Evolutionary conservation across 1,140 invertebrate species (phyloP), one percentile per base, ranked within the genome.

Genomic region (Tyrophagus putrescentiae): DNA sequence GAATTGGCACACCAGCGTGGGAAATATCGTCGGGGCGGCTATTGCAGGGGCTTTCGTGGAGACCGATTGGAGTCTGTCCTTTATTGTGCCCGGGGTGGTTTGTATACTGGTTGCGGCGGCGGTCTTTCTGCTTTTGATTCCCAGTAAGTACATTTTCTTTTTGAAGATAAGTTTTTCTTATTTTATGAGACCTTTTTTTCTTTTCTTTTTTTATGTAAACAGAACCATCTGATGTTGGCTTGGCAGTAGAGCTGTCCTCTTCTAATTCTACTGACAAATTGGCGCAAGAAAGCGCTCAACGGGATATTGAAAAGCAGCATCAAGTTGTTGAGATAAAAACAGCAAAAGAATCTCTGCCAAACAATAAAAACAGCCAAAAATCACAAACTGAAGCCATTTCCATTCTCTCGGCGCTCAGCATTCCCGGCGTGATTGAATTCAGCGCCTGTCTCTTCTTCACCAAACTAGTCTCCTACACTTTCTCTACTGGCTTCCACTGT

Each of bases 381-480:
- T n/a, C n/a, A n/a, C 5, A 48, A 7, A 48, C 6, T 48, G 31
- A 78, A 72, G 83, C 88, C 4, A 84, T 92, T 62, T 82, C 84
- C 54, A 82, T 92, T 62, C 66, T 79, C 0, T 80, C 79, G 39
- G 88, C 89, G 25, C 70, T 89, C 0, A 73, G 74, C 63, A 91
- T 92, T 68, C 87, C 88, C 78, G 92, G 92, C 27, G 92, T 97
- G 1, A 67, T 92, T 4, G 91, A 95, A 72, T 97, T 87, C 75
- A 89, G 90, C 0, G 70, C 94, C 2, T 88, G 85, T 33, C 75
- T 97, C 31, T 95, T 96, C 72, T 97, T 96, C 73, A 85, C 89
- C 18, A 97, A 96, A 73, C 77, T 95, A 5, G 90, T 96, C 59
- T 90, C 85, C 69, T 96, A 97, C 70, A 95, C 91, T 57, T 96